phyloP scores from a whole-genome alignment of 2,113 vertebrate species.

The Austrofundulus limnaeus region DNA sequence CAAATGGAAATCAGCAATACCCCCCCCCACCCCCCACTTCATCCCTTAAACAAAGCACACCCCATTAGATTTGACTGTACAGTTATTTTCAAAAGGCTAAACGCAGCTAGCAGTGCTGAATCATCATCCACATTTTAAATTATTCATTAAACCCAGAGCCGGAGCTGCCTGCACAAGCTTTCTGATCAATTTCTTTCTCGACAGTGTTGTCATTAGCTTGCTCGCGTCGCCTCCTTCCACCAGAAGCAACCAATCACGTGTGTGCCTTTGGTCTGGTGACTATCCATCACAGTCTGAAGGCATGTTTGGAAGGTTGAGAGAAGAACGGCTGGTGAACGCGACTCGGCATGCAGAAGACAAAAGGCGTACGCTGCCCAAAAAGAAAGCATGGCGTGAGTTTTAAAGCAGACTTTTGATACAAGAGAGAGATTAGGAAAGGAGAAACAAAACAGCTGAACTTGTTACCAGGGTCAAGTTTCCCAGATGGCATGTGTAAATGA shows the following conservation, averaged over 20 bases:
- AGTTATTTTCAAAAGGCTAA: constrained; percentile 32
- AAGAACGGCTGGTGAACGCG: constrained; percentile 17
- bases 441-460: constrained; percentile 6
- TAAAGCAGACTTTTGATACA: background rate
- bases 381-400: background rate
- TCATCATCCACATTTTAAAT: constrained; percentile 76
- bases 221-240: constrained; percentile 17
- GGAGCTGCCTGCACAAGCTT: constrained; percentile 25
- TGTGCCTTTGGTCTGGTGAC: constrained; percentile 35
- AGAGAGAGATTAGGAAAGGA: background rate
- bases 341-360: constrained; percentile 3
- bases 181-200: constrained; percentile 69
- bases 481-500: constrained; percentile 33
- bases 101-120: constrained; percentile 43
- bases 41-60: constrained; percentile 35
- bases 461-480: constrained; percentile 25
- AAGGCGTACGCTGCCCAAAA: constrained; percentile 1
- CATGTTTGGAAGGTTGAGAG: background rate
- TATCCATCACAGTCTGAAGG: constrained; percentile 61
- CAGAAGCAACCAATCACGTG: constrained; percentile 55
- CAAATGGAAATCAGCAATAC: constrained; percentile 14
- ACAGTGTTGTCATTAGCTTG: constrained; percentile 21
- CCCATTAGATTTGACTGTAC: constrained; percentile 39
- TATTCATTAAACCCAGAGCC: constrained; percentile 69
- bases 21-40: background rate